Evolutionary conservation across 2,113 vertebrate species (phyloP).

Genomic region (Myrmophylax atrothorax): DNA sequence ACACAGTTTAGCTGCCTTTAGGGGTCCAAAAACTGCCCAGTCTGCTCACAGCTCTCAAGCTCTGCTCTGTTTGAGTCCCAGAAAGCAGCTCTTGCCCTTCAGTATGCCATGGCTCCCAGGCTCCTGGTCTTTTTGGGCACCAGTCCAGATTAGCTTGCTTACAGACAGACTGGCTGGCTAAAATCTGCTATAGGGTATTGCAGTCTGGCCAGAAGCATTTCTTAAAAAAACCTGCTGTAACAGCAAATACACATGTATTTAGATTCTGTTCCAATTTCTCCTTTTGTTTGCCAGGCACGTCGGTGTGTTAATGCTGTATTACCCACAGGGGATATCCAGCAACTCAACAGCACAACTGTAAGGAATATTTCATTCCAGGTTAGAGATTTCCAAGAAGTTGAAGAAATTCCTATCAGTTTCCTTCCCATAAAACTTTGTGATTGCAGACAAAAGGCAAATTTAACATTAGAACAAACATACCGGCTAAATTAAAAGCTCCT

Average conservation of each 20-base stretch:
- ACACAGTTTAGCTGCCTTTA: neutral
- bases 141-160: neutral
- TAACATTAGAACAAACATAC: neutral
- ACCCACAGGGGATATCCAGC: neutral
- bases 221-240: slow-evolving; percentile 18
- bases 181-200: neutral
- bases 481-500: neutral
- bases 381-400: neutral
- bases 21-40: neutral
- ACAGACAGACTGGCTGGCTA: neutral
- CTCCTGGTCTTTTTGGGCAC: neutral
- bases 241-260: slow-evolving; percentile 5
- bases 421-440: neutral
- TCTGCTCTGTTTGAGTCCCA: neutral
- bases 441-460: neutral
- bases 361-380: neutral
- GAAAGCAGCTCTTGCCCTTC: neutral
- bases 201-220: slow-evolving; percentile 17
- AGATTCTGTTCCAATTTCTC: neutral
- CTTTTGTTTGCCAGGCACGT: neutral
- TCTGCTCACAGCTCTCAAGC: neutral
- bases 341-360: neutral
- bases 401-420: neutral
- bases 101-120: neutral
- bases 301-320: rapidly evolving